phyloP scores from a whole-genome alignment of 1,140 invertebrate species.

The Microplitis mediator region DNA sequence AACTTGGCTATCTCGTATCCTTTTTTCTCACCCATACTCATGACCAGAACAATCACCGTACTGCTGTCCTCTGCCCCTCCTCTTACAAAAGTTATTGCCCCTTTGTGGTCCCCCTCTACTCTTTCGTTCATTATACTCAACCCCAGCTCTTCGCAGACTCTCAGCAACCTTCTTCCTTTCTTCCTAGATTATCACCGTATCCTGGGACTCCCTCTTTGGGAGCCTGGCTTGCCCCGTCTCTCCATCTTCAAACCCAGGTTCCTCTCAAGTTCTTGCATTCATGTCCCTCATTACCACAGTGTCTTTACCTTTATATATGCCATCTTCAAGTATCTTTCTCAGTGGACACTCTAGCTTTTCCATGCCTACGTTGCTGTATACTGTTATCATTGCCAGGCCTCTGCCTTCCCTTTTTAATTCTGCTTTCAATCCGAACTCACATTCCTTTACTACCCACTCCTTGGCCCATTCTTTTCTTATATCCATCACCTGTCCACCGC shows the following conservation, averaged over 20 bases:
- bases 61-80: neutral
- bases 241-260: neutral
- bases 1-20: neutral
- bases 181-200: conserved; percentile 19
- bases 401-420: neutral
- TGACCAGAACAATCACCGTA: neutral
- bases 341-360: conserved; percentile 15
- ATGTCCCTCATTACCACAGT: conserved; percentile 24
- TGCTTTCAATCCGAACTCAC: conserved; percentile 1
- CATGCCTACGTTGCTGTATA: conserved; percentile 26
- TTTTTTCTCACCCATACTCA: neutral
- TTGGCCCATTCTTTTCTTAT: conserved; percentile 15
- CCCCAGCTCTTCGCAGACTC: neutral
- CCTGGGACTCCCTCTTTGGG: conserved; percentile 12
- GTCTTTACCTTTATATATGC: neutral
- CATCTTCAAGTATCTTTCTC: conserved; percentile 12
- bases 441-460: neutral
- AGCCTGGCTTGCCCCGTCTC: neutral
- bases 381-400: conserved; percentile 21
- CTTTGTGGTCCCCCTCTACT: neutral
- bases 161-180: conserved; percentile 22
- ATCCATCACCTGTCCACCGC: conserved; percentile 26
- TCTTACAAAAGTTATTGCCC: neutral
- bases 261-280: conserved; percentile 27
- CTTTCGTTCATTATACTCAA: neutral